Conservation (phyloP, 2,113 vertebrate species). For the Equus przewalskii region DNA sequence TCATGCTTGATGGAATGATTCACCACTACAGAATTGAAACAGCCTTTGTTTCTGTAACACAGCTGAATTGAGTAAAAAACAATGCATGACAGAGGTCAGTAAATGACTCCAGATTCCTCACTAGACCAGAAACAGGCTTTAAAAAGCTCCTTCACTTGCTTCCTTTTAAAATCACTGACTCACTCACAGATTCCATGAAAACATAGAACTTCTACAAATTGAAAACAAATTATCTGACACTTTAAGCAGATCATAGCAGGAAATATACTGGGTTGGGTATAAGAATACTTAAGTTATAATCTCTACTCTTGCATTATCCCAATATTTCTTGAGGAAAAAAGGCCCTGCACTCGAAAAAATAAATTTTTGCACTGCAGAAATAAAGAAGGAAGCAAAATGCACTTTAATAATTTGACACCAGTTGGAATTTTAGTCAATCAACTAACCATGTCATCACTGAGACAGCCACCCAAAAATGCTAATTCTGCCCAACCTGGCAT, state of each 20-base stretch:
- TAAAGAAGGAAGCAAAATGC: conserved; percentile 31
- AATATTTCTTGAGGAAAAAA: not conserved
- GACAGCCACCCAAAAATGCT: not conserved
- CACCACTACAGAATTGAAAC: not conserved
- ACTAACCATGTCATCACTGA: not conserved
- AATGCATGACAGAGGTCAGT: conserved; percentile 11
- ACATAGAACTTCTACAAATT: not conserved
- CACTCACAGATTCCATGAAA: conserved; percentile 15
- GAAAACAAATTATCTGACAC: not conserved
- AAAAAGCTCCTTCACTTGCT: not conserved
- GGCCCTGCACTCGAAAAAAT: not conserved
- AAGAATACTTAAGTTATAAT: not conserved
- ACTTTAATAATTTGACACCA: not conserved
- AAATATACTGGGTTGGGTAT: not conserved
- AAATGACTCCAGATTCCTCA: conserved; percentile 37
- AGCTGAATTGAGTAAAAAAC: not conserved
- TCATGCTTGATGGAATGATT: conserved; percentile 15
- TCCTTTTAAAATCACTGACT: not conserved
- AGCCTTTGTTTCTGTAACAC: conserved; percentile 52
- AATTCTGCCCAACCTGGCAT: not conserved
- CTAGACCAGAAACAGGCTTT: conserved; percentile 32
- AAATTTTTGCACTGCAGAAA: not conserved
- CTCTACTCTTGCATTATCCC: not conserved
- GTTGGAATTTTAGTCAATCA: conserved; percentile 22
- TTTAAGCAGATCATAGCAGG: not conserved